These are phyloP conservation scores for Steromphala cineraria DNA, from an alignment of 2,888 invertebrate genomes.

Conservation along the genomic window DNA sequence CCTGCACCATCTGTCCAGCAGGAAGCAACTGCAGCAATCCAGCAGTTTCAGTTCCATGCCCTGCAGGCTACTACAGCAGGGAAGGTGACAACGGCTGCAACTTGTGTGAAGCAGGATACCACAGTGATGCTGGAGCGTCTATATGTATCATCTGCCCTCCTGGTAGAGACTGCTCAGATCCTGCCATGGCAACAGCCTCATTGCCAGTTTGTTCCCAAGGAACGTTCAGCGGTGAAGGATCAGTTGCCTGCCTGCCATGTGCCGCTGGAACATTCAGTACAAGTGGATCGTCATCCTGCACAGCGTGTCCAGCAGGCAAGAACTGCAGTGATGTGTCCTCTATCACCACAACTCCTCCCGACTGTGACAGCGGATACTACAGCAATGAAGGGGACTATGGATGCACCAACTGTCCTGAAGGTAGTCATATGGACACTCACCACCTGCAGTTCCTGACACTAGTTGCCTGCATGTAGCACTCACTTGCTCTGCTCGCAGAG, in stretches of 20 bases:
- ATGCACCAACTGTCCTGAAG: conserved; percentile 57
- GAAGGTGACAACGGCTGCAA: conserved; percentile 30
- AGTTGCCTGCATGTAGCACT: no score
- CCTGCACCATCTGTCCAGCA: conserved; percentile 57
- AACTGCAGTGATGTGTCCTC: conserved; percentile 39
- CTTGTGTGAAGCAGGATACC: conserved; percentile 43
- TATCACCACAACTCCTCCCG: conserved; percentile 44
- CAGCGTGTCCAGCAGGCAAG: conserved; percentile 51
- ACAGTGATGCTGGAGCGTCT: conserved; percentile 37
- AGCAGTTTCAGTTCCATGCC: conserved; percentile 30
- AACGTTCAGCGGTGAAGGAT: conserved; percentile 57
- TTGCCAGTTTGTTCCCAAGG: conserved; percentile 57
- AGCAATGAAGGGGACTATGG: conserved; percentile 48
- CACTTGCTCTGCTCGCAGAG: neutral
- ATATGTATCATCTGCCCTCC: conserved; percentile 19
- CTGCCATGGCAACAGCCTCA: conserved; percentile 30
- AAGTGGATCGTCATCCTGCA: conserved; percentile 47
- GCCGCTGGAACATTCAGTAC: conserved; percentile 52
- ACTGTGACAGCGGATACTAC: conserved; percentile 60
- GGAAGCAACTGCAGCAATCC: conserved; percentile 51
- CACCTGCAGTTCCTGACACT: neutral
- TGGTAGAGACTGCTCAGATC: conserved; percentile 47
- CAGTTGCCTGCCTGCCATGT: conserved; percentile 52
- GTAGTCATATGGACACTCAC: conserved; percentile 29
- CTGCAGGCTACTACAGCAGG: conserved; percentile 40